Percentiles rank a stretch among this genome's conserved stretches.
Evolutionary conservation across 2,888 invertebrate genomes (phyloP).

Genomic region (Crocallis elinguaria): DNA sequence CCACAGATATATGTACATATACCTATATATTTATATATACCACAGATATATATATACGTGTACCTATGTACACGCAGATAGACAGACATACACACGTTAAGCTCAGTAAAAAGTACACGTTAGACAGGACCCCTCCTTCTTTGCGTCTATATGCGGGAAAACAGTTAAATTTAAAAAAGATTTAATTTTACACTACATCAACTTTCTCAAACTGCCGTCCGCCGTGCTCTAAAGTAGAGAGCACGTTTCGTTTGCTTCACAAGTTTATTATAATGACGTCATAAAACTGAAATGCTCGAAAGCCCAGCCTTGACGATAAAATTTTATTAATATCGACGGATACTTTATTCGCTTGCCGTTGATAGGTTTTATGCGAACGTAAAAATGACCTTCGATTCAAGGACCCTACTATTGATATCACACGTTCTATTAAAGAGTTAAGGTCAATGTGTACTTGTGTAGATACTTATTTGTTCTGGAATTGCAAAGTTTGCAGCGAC

Average conservation of each 20-base stretch:
- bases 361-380: conserved; percentile 33
- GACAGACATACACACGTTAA: too few relatives aligned
- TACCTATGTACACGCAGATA: too few relatives aligned
- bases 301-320: conserved; percentile 43
- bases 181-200: too few relatives aligned
- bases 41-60: too few relatives aligned
- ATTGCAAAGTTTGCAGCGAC: not conserved
- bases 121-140: too few relatives aligned
- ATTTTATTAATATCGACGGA: conserved; percentile 48
- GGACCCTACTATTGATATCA: conserved; percentile 9
- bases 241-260: conserved; percentile 24
- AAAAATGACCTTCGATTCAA: conserved; percentile 27
- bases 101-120: too few relatives aligned
- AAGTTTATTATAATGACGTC: conserved; percentile 35
- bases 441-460: not conserved
- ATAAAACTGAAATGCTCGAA: conserved; percentile 46
- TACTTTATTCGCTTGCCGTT: conserved; percentile 35
- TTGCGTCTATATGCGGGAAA: too few relatives aligned
- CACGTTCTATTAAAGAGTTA: conserved; percentile 7
- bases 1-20: too few relatives aligned
- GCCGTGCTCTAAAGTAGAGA: not conserved
- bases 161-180: too few relatives aligned
- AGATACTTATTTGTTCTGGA: not conserved
- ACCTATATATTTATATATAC: too few relatives aligned
- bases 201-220: not conserved